Evolutionary conservation across 2,888 invertebrate species (phyloP).

Genomic region (Tuberolachnus salignus): DNA sequence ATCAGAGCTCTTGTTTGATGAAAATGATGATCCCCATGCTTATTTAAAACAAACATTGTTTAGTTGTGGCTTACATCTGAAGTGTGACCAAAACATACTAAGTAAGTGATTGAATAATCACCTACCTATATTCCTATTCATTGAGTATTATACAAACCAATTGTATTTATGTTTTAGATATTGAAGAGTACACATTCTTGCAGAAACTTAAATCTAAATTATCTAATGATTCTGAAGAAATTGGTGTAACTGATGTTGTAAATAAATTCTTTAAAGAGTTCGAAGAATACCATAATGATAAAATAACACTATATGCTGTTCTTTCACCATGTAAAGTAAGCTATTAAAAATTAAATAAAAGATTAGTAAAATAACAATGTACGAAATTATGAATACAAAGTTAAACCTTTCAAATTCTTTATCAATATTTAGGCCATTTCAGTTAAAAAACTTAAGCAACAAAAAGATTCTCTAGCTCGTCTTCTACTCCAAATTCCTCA

Average conservation of each 20-base stretch:
- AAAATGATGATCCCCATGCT: not conserved
- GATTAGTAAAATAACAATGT: too few species aligned
- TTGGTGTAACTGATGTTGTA: conserved; percentile 8
- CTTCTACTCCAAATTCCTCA: conserved; percentile 70
- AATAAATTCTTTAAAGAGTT: conserved; percentile 37
- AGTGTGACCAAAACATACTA: conserved; percentile 45
- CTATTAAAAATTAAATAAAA: not conserved
- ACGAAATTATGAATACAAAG: too few species aligned
- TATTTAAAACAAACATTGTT: conserved; percentile 35
- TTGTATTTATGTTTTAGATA: conserved; percentile 24
- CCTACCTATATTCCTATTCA: not conserved
- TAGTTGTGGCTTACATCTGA: conserved; percentile 45
- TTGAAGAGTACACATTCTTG: conserved; percentile 38
- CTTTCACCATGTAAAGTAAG: conserved; percentile 44
- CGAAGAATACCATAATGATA: conserved; percentile 39
- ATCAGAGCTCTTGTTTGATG: conserved; percentile 25
- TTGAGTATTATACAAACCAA: not conserved
- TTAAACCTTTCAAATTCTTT: too few species aligned
- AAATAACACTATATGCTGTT: conserved; percentile 30
- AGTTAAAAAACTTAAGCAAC: conserved; percentile 40
- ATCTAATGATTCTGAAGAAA: conserved; percentile 46
- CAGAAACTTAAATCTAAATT: conserved; percentile 37
- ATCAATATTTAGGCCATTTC: conserved; percentile 14
- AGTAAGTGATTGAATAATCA: conserved; percentile 16
- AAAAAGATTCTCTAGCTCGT: conserved; percentile 68